Evolutionary conservation across 2,797 vertebrate genomes (phyloP).

Genomic region (Molossus molossus): DNA sequence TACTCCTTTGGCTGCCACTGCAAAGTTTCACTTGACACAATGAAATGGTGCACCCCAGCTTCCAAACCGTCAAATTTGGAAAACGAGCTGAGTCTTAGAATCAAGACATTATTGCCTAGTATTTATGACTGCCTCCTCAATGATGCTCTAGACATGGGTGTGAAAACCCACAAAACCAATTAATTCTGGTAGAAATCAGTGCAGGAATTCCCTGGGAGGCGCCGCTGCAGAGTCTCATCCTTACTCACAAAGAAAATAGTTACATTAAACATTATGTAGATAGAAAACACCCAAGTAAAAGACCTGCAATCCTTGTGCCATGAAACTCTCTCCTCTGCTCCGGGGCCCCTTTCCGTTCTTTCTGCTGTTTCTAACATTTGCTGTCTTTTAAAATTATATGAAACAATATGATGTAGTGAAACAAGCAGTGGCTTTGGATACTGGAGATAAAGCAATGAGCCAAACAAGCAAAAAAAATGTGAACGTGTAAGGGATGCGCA

Average conservation of each 20-base stretch:
- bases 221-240: background rate
- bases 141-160: background rate
- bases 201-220: background rate
- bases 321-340: background rate
- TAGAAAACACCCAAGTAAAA: slow-evolving; percentile 4
- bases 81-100: slow-evolving; percentile 6
- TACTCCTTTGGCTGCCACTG: background rate
- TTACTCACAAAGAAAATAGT: background rate
- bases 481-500: background rate
- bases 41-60: background rate
- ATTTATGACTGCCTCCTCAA: background rate
- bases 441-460: background rate
- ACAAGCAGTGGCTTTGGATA: background rate
- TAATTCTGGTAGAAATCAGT: slow-evolving; percentile 41
- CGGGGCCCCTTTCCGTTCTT: background rate
- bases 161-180: background rate
- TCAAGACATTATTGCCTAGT: slow-evolving; percentile 11
- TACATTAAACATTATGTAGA: background rate
- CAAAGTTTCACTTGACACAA: background rate
- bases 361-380: background rate
- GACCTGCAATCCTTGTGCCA: background rate
- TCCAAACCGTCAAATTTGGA: slow-evolving; percentile 28
- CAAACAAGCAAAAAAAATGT: background rate
- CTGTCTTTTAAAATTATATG: slow-evolving; percentile 28
- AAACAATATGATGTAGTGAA: background rate